Evolutionary conservation across 2,888 invertebrate species (phyloP), one percentile per base, ranked within the genome.

Genomic region (Labia minor): DNA sequence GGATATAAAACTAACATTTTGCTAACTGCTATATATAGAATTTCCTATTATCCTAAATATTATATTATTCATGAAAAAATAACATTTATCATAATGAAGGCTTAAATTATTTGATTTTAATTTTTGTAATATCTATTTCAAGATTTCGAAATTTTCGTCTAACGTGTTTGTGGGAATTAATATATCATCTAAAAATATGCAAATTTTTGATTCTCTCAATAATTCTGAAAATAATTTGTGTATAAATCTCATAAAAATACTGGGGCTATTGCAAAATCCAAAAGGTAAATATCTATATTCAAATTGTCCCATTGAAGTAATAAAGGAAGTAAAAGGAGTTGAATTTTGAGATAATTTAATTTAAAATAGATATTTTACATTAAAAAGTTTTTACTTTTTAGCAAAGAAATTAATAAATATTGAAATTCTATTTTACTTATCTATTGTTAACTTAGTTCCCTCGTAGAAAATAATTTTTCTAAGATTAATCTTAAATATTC

Each of bases 261-360:
- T 33, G 11, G 33, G 33, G 33, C 33, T 33, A 33, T 33, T 33
- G 11, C 33, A 33, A 33, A 33, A 33, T 33, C 33, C 33, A 33
- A 33, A 33, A 6, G 33, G 33, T 11, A 33, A 11, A 33, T 33
- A 33, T 33, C 6, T 6, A 33, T 33, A 33, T 33, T 33, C 33
- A 11, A 33, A 33, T 33, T 64, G 64, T 14, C 64, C 64, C n/a
- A 21, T 33, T 1, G 64, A 33, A 26, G 64, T 64, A 14, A 64
- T 21, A 33, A 64, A 64, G 4, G 33, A n/a, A 64, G 33, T 26
- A 33, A 26, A 64, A 18, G 21, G 21, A 1, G 26, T 64, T 1
- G 16, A 33, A n/a, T 21, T 14, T 16, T 6, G n/a, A 18, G 21
- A 14, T 1, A 64, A n/a, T n/a, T 64, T 21, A 11, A 64, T 19